These are phyloP conservation scores for Mythimna albipuncta DNA, from an alignment of 2,888 invertebrate genomes.

Conservation along the genomic window DNA sequence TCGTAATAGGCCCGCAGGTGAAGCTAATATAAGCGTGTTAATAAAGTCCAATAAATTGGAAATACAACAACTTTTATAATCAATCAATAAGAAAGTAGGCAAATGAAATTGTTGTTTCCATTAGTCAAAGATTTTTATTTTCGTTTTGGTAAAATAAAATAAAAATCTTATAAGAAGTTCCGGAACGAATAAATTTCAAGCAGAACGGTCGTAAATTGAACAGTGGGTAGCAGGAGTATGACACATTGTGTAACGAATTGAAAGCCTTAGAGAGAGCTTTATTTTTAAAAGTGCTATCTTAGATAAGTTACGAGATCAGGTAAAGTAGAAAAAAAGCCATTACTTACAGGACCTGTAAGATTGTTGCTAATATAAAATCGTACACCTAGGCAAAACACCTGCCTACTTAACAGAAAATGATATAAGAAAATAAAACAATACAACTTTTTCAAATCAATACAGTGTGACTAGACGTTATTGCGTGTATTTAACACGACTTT, in stretches of 20 bases:
- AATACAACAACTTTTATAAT: no score
- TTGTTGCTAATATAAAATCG: neutral
- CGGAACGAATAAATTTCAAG: conserved; percentile 3
- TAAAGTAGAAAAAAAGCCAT: neutral
- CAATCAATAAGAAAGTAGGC: neutral
- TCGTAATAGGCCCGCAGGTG: no score
- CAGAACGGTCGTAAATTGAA: conserved; percentile 2
- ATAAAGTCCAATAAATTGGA: no score
- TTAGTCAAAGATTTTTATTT: no score
- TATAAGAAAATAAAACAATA: conserved; percentile 29
- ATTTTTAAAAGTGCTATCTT: conserved; percentile 7
- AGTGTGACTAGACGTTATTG: conserved; percentile 69
- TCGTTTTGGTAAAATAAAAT: no score
- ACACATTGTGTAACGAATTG: neutral
- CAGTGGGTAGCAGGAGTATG: conserved; percentile 1
- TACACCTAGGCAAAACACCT: neutral
- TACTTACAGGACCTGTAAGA: neutral
- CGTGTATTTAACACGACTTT: conserved; percentile 79
- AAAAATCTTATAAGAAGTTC: neutral
- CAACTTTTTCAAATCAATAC: conserved; percentile 59
- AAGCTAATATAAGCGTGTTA: no score
- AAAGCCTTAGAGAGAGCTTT: neutral
- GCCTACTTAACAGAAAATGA: conserved; percentile 1
- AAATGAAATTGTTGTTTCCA: neutral
- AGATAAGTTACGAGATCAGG: neutral